These are phyloP conservation scores for Gambusia affinis DNA, from an alignment of 2,113 vertebrate genomes.

Conservation along the genomic window DNA sequence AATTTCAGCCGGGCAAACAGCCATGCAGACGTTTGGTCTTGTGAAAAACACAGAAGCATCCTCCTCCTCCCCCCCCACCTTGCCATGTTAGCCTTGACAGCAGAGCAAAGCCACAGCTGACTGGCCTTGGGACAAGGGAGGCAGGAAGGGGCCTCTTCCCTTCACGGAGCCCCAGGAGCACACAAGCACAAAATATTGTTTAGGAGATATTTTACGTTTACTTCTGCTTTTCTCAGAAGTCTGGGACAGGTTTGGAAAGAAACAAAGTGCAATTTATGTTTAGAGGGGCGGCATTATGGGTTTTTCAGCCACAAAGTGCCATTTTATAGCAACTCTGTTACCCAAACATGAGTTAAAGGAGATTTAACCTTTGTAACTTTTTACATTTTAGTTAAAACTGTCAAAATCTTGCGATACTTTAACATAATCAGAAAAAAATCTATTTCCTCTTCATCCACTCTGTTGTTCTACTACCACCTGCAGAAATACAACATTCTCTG, in stretches of 20 bases:
- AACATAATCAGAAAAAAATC: too few species aligned
- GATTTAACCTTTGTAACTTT: too few species aligned
- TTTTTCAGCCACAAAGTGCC: too few species aligned
- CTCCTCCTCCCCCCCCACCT: constrained; percentile 44
- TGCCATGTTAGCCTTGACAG: constrained; percentile 15
- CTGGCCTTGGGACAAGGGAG: constrained; percentile 60
- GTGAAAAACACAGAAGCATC: constrained; percentile 24
- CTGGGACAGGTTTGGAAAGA: not conserved
- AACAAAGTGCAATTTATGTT: not conserved
- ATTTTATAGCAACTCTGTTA: too few species aligned
- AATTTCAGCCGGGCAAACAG: constrained; percentile 44
- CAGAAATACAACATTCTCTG: too few species aligned
- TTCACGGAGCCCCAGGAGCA: constrained; percentile 39
- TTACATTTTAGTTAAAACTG: too few species aligned
- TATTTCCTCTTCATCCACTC: too few species aligned
- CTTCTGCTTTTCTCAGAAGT: constrained; percentile 12
- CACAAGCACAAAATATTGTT: constrained; percentile 46
- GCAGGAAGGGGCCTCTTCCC: constrained; percentile 61
- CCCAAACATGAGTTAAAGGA: too few species aligned
- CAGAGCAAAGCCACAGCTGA: constrained; percentile 54
- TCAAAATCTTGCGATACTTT: too few species aligned
- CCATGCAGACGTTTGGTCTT: constrained; percentile 37
- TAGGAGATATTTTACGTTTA: constrained; percentile 14
- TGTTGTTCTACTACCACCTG: too few species aligned
- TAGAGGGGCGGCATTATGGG: too few species aligned